Conservation (phyloP, 1,140 invertebrate species). For the Dreissena polymorpha region DNA sequence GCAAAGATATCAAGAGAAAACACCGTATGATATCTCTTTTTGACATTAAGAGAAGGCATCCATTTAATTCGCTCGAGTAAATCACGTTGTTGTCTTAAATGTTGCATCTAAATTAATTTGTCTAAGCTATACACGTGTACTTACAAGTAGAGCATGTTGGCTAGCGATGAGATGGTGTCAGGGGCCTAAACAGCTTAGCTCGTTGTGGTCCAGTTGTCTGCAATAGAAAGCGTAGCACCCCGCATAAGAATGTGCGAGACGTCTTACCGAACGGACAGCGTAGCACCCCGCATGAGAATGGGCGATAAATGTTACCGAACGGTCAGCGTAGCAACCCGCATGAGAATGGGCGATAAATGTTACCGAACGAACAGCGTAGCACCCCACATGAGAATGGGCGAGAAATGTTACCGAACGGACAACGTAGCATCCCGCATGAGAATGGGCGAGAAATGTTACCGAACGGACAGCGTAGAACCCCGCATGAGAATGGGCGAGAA, state of each 20-base stretch:
- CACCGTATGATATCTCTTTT: too few species aligned
- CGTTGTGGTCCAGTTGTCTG: constrained; percentile 96
- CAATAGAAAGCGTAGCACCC: constrained; percentile 14
- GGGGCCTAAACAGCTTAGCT: constrained; percentile 96
- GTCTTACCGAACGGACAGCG: neutral
- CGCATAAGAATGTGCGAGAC: neutral
- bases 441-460: neutral
- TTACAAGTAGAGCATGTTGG: constrained; percentile 94
- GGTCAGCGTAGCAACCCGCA: neutral
- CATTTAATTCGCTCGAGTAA: too few species aligned
- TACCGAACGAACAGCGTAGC: neutral
- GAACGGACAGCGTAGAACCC: neutral
- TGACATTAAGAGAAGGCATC: too few species aligned
- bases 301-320: neutral
- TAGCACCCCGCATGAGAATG: constrained; percentile 53
- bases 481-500: neutral
- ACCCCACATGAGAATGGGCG: neutral
- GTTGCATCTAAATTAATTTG: too few species aligned
- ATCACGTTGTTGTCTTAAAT: too few species aligned
- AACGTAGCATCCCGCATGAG: neutral
- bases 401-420: neutral
- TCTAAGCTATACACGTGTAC: constrained; percentile 75
- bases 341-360: neutral
- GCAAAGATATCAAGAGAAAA: too few species aligned
- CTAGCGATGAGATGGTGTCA: constrained; percentile 89